These are phyloP conservation scores for Philereme transversata DNA, from an alignment of 2,888 invertebrate genomes.

Conservation along the genomic window DNA sequence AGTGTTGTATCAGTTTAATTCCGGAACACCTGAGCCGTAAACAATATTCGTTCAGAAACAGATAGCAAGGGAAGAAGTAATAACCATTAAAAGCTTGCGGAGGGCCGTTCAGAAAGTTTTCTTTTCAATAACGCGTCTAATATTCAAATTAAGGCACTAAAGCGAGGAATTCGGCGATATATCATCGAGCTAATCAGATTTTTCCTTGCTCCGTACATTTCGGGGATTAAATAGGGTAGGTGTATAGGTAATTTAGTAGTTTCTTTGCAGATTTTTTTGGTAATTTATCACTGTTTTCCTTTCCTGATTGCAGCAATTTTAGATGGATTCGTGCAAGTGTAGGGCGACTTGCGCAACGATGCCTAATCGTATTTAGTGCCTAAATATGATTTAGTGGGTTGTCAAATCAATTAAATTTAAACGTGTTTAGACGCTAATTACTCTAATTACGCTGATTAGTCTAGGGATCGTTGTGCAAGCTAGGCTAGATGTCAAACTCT, in stretches of 20 bases:
- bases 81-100: conserved; percentile 80
- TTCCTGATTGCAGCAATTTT: conserved; percentile 16
- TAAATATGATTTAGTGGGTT: too few relatives aligned
- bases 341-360: background rate
- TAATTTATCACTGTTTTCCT: conserved; percentile 29
- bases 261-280: conserved; percentile 33
- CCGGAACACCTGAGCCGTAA: conserved; percentile 53
- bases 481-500: background rate
- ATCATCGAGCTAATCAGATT: conserved; percentile 68
- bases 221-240: conserved; percentile 41
- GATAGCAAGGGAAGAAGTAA: conserved; percentile 70
- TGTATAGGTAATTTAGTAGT: conserved; percentile 40
- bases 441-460: too few relatives aligned
- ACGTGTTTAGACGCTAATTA: too few relatives aligned
- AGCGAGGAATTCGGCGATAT: conserved; percentile 77
- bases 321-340: conserved; percentile 9
- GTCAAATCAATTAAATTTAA: too few relatives aligned
- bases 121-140: conserved; percentile 84
- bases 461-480: too few relatives aligned
- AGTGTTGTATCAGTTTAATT: conserved; percentile 18
- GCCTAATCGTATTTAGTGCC: too few relatives aligned
- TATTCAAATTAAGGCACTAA: conserved; percentile 82
- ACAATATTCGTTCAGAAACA: conserved; percentile 49
- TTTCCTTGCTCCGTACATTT: conserved; percentile 42
- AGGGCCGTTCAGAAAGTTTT: conserved; percentile 78